Conservation (phyloP, 2,113 vertebrate species). For the Coracopsis vasa region DNA sequence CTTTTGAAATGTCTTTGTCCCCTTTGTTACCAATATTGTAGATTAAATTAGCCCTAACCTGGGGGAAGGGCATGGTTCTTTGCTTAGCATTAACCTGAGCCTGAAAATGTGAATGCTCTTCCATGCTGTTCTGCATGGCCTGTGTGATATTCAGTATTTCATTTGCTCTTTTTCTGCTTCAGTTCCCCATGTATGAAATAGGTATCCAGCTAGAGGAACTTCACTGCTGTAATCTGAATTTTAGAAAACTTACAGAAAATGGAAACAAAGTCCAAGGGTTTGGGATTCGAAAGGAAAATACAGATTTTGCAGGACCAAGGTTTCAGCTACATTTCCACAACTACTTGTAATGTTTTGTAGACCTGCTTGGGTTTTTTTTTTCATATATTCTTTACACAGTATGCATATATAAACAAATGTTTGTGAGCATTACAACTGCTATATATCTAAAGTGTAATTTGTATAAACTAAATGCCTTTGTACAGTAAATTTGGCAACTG, state of each 20-base stretch:
- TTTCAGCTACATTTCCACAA: not conserved
- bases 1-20: slow-evolving; percentile 41
- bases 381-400: not conserved
- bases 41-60: slow-evolving; percentile 7
- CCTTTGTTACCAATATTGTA: slow-evolving; percentile 1
- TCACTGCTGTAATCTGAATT: not conserved
- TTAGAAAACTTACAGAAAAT: not conserved
- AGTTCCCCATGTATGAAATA: not conserved
- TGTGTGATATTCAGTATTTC: not conserved
- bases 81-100: not conserved
- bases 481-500: not conserved
- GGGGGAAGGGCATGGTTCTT: not conserved
- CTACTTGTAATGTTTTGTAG: not conserved
- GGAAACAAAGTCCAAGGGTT: not conserved
- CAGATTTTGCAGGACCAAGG: not conserved
- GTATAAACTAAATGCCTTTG: not conserved
- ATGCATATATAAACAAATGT: not conserved
- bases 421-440: not conserved
- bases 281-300: not conserved
- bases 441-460: not conserved
- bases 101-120: not conserved
- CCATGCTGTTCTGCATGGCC: not conserved
- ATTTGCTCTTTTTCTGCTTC: slow-evolving; percentile 24
- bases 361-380: not conserved
- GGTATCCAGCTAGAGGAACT: not conserved